Base-by-base conservation (phyloP, 2,113 vertebrate genomes). In the human (Homo sapiens) region DNA sequence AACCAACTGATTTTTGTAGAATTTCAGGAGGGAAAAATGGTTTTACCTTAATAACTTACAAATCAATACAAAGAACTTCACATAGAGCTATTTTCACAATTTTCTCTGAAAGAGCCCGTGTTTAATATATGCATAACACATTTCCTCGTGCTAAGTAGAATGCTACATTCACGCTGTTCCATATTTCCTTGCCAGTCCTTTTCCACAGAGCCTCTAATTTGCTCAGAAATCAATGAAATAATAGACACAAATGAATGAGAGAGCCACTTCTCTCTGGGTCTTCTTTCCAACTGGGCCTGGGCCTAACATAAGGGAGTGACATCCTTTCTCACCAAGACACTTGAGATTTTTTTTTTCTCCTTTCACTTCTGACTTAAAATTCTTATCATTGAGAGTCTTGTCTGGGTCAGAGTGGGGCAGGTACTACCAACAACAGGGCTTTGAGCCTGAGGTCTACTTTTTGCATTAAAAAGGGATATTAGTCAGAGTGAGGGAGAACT, bases 11-110 rank as follows among this genome's bases (percentile, higher is more conserved):
- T 68, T 76, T 78, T 79, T 83, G 66, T 23, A 25, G 35, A 76
- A 91, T 81, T 83, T 98, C 55, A 57, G 43, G n/a, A 90, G 30
- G 27, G 20, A 40, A 88, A 85, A 76, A 48, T 27, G 7, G 8
- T 57, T 91, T 97, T 48, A 32, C 57, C n/a, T 91, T 84, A 59
- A 45, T 73, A 64, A 82, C 45, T 66, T 84, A 48, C 10, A 45
- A 55, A 80, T 80, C 35, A 40, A 43, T 35, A 83, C 55, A 32
- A 64, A 57, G 52, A 61, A 89, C 18, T 66, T 43, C 18, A 1
- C 17, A 13, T 2, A 76, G 9, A 83, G 22, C 20, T 40, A 27
- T 5, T 5, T 6, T 59, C n/a, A 43, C 14, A 8, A 40, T 50
- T 27, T 40, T 64, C 76, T 38, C 27, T 57, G 9, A 30, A 75